These are phyloP conservation scores for Drosophila simulans DNA, from an alignment of 1,140 invertebrate genomes.

Conservation along the genomic window DNA sequence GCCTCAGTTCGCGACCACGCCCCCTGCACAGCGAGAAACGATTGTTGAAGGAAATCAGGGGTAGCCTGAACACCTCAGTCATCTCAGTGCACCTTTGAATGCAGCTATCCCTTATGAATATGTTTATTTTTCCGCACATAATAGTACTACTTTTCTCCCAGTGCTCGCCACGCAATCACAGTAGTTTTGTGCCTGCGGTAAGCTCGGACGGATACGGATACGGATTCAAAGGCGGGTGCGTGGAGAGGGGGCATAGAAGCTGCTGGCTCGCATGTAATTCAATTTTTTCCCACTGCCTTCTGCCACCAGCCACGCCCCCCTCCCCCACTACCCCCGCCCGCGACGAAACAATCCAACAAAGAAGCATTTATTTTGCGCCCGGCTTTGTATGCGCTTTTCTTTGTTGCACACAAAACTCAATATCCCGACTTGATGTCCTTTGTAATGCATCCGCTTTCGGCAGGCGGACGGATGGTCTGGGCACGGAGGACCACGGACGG, in stretches of 20 bases:
- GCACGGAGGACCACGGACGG: conserved; percentile 4
- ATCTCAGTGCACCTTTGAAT: too few species aligned
- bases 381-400: conserved; percentile 80
- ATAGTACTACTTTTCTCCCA: neutral
- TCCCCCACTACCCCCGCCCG: neutral
- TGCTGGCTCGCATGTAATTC: conserved; percentile 75
- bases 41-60: too few species aligned
- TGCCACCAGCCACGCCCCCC: neutral
- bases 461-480: conserved; percentile 13
- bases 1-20: conserved; percentile 43
- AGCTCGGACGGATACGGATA: conserved; percentile 42
- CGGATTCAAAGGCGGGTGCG: conserved; percentile 10
- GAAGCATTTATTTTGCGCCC: conserved; percentile 80
- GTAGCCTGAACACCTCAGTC: too few species aligned
- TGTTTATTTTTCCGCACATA: too few species aligned
- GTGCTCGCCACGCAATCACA: conserved; percentile 62
- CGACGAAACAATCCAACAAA: conserved; percentile 64
- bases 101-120: too few species aligned
- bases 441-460: conserved; percentile 78
- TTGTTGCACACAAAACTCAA: conserved; percentile 81
- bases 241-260: conserved; percentile 15
- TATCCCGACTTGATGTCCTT: conserved; percentile 80
- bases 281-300: conserved; percentile 62
- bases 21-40: conserved; percentile 2
- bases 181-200: conserved; percentile 80